Base-by-base conservation (phyloP, 2,888 invertebrate species). In the Hypolimnas misippus region DNA sequence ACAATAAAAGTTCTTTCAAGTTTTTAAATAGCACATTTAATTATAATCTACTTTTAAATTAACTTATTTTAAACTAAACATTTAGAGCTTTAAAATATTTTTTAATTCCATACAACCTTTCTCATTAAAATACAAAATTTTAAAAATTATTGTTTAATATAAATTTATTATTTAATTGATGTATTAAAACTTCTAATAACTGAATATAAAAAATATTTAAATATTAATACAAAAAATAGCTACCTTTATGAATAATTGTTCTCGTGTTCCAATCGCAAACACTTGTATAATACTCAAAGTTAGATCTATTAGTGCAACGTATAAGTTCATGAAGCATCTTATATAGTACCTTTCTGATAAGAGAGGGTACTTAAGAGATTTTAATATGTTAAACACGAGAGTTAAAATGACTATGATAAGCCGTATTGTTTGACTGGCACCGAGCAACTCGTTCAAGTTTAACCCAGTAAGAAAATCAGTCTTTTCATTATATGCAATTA, bases 311-410 rank as follows among this genome's bases (percentile, higher is more conserved):
- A 68, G 57, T 69, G 67, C 59, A 66, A 51, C 33, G 57, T 44
- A 61, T 60, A 52, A 53, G 46, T 65, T 68, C 52, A 46, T 55
- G 52, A 61, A 65, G 59, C 65, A 64, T 68, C 66, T 73, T 74
- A 73, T 71, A 73, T 70, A 73, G 61, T 44, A 61, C 58, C 53
- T 64, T 54, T 50, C 56, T 67, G 73, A 73, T 73, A 73, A 72
- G 67, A 65, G 35, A 52, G 65, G 63, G 64, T 66, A 62, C 68
- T 64, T 52, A 63, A 44, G 53, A 66, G 54, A 49, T 59, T 66
- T 57, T 67, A 54, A 68, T 62, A 63, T 59, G 59, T 53, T 65
- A 62, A 69, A 68, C 19, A 19, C 35, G 44, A 21, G 25, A 33
- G 10, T 49, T 57, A 10, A 44, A 52, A 52, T 56, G 42, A 53